Base-by-base conservation (phyloP, 2,888 invertebrate genomes). In the Lasius platythorax region DNA sequence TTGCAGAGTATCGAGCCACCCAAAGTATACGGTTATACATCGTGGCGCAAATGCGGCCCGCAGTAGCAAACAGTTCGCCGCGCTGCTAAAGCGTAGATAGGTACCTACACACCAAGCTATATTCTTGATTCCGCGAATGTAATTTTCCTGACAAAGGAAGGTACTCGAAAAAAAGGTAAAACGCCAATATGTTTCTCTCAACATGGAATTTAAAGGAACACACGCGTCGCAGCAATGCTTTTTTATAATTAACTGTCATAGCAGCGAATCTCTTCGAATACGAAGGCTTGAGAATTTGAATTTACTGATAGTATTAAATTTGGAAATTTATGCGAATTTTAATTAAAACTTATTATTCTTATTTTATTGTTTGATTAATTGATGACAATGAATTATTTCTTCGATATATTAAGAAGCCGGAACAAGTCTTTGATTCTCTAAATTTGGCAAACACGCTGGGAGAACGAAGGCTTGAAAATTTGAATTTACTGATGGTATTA, bases 1-100 rank as follows among this genome's bases (percentile, higher is more conserved):
- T 83, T 67, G 78, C 43, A 37, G 79, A 85, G 79, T 72, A 79
- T 78, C 72, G 79, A 78, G 75, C 40, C 43, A 64, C 40, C 37
- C 64, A 74, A 79, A 79, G 79, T 84, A 81, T 75, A 83, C 83
- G 74, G 74, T 84, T 85, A 75, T 83, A 74, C 74, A 23, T 23
- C 23, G 30, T 72, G 56, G 84, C 72, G 75, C 68, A 72, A 64
- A 79, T 84, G 75, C 70, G 72, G 70, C 43, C 66, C 67, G 67
- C 67, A 72, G 68, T 67, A 74, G 81, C 72, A 74, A 74, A 64
- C 68, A 75, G 66, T 67, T 63, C 43, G 23, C 58, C 56, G 53
- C 58, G 63, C 8, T 70, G 79, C 61, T 63, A 81, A 70, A 61
- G 70, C 76, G 37, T 70, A 63, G 40, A 50, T 73, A 58, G 58